Base-by-base conservation (phyloP, 2,113 vertebrate species). In the Coptodon rendalli region DNA sequence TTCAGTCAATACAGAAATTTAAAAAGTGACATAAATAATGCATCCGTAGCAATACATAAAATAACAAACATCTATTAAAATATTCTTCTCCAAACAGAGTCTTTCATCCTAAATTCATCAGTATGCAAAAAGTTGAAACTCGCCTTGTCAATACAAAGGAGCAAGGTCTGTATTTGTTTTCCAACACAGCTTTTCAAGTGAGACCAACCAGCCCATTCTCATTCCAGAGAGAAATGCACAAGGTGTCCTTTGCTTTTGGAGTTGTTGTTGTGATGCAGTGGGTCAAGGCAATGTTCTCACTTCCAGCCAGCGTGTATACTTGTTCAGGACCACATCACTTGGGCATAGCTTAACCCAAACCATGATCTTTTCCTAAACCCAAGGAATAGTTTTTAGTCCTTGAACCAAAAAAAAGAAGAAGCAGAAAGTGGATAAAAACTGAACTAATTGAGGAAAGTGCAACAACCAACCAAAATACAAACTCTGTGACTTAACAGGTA, bases 261-360 rank as follows among this genome's bases (percentile, higher is more conserved):
- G 40, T 29, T 29, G 68, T 43, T 73, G 66, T 76, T 50, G 71
- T 48, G 71, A 78, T 78, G 24, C 71, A 78, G 14, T 19, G 43
- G 68, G 68, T 48, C 68, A 76, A 76, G 68, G 68, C 40, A 76
- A 17, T 48, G 2, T 48, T 76, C 59, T 63, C 59, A 63, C 59
- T 36, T 31, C 0, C 40, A 48, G 68, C 40, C 68, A 76, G 40
- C 1, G 6, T 29, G 40, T 1, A 48, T 31, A 11, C 24, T 3
- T 0, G 43, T 50, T 50, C 71, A 78, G 43, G 43, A 50, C 43
- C 43, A 50, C 71, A 31, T 1, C 24, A 50, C 24, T 50, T 31
- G 43, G 71, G 43, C 24, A 76, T 76, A 31, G 9, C 71, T 31
- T 76, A 48, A 76, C 24, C 24, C 3, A 78, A 78, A 78, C 16